Evolutionary conservation across 2,113 vertebrate species (phyloP), one percentile per base, ranked within the genome.

Genomic region (Capra hircus): DNA sequence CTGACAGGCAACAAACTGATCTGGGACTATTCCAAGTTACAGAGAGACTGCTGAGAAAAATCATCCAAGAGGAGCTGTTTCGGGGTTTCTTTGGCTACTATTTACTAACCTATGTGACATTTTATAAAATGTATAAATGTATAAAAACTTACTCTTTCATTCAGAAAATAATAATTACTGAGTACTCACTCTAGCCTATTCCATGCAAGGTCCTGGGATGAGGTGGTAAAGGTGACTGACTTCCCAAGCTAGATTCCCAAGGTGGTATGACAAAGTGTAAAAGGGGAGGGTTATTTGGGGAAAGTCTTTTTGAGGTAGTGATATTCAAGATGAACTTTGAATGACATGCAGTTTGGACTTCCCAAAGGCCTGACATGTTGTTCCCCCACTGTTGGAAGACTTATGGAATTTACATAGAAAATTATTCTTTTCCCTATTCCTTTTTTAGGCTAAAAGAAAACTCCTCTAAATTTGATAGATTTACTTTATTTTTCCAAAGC

Each of bases 401-500:
- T 52, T 88, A 48, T 88, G 7, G 90, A 33, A 81, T 64, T 88
- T 40, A 92, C 67, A 82, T 23, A 83, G 16, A 95, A 96, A 95
- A 74, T 55, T 14, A 81, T 89, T 36, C 16, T 87, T 71, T 55
- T 82, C 40, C 55, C 17, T 64, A 55, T 88, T 96, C 55, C 62
- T 93, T 94, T 95, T 94, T 27, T 74, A 78, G 21, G 17, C 21
- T 80, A 43, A 92, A 57, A 92, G 74, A 50, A 95, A 91, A 87
- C 6, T 81, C 28, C 16, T 90, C 7, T 94, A 52, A 60, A n/a
- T 71, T 90, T 60, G 78, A 91, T 28, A 87, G 23, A 71, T 74
- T 71, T 95, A 21, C 23, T 30, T 84, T 40, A 45, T 33, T 94
- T 96, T 95, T 62, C 74, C 33, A 55, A 85, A 55, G 27, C 19